Conservation (phyloP, 2,113 vertebrate species). For the Tychaedon coryphoeus region DNA sequence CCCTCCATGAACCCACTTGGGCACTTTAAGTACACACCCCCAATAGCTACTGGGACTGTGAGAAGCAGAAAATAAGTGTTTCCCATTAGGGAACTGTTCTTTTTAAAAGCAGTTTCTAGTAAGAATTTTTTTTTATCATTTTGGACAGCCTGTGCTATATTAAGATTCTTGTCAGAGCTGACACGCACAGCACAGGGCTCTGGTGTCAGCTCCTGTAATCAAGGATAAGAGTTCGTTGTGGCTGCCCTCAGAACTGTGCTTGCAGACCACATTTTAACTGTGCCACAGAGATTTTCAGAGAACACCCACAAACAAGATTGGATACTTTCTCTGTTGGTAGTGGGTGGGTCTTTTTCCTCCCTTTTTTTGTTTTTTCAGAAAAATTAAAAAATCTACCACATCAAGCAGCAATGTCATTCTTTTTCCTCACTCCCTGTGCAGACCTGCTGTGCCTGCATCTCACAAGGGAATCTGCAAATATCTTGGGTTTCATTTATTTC, state of each 20-base stretch:
- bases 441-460: not conserved
- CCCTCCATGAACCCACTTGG: not conserved
- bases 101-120: not conserved
- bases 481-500: not conserved
- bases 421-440: slow-evolving; percentile 9
- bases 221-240: not conserved
- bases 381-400: not conserved
- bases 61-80: slow-evolving; percentile 62
- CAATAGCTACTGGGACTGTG: slow-evolving; percentile 51
- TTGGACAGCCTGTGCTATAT: not conserved
- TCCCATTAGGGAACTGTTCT: not conserved
- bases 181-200: not conserved
- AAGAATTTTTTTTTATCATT: not conserved
- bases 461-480: not conserved
- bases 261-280: slow-evolving; percentile 44
- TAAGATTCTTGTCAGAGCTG: not conserved
- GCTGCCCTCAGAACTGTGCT: slow-evolving; percentile 32
- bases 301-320: slow-evolving; percentile 3
- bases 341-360: not conserved
- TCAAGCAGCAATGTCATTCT: slow-evolving; percentile 16
- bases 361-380: not conserved
- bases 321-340: not conserved
- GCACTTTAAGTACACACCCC: not conserved
- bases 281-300: slow-evolving; percentile 44
- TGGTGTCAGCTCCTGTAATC: slow-evolving; percentile 12